Evolutionary conservation across 1,140 invertebrate genomes (phyloP).

Genomic region (Anagrus nilaparvatae): DNA sequence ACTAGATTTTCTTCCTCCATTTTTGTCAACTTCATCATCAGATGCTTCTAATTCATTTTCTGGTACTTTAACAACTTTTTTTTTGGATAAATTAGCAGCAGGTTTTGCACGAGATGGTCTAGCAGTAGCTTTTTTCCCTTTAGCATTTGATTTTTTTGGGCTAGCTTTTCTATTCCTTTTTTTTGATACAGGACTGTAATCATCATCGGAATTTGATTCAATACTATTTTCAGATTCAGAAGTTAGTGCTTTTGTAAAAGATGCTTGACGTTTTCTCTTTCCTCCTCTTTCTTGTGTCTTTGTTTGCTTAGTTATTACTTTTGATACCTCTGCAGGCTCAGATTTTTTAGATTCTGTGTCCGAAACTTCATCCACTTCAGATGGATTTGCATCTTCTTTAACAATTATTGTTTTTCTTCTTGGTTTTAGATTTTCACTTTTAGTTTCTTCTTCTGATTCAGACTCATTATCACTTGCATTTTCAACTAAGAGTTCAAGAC

Average conservation of each 20-base stretch:
- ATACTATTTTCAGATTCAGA: slow-evolving; percentile 27
- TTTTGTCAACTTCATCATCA: slow-evolving; percentile 14
- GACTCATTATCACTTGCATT: slow-evolving; percentile 37
- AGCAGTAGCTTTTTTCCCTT: slow-evolving; percentile 12
- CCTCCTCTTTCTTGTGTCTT: slow-evolving; percentile 18
- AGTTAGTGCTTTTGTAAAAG: slow-evolving; percentile 18
- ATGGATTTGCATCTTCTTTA: slow-evolving; percentile 33
- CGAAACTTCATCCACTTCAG: slow-evolving; percentile 33
- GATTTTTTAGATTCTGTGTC: slow-evolving; percentile 24
- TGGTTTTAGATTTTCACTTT: slow-evolving; percentile 21
- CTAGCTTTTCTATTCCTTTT: slow-evolving; percentile 20
- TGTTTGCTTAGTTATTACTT: slow-evolving; percentile 9
- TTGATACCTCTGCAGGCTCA: slow-evolving; percentile 13
- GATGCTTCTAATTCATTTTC: no score
- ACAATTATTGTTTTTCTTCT: slow-evolving; percentile 34
- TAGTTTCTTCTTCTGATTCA: slow-evolving; percentile 25
- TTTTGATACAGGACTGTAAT: slow-evolving; percentile 29
- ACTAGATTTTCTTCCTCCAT: slow-evolving; percentile 15
- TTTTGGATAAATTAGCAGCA: slow-evolving; percentile 6
- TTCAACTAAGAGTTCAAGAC: slow-evolving; percentile 35
- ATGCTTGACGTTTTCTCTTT: slow-evolving; percentile 25
- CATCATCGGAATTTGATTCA: slow-evolving; percentile 27
- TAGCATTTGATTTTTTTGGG: slow-evolving; percentile 12
- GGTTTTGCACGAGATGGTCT: slow-evolving; percentile 5
- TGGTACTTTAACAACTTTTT: slow-evolving; percentile 6